Percentiles rank a stretch among this genome's conserved stretches.
These are phyloP conservation scores for Coelinius sp. DNA, from an alignment of 2,888 invertebrate genomes.

Conservation along the genomic window DNA sequence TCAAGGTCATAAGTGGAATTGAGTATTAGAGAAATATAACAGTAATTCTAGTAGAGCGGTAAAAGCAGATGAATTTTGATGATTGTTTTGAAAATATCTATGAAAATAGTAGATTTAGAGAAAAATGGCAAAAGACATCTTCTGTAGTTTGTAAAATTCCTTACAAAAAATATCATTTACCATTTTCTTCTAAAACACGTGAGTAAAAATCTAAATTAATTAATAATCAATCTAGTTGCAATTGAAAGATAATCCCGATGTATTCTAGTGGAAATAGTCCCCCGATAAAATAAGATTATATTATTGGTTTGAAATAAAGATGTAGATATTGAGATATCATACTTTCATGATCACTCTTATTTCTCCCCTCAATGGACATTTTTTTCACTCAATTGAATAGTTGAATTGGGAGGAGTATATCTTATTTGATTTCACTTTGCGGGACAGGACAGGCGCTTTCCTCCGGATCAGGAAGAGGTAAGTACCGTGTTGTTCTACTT, in stretches of 20 bases:
- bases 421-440: constrained; percentile 51
- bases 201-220: neutral
- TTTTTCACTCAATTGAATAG: constrained; percentile 10
- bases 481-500: constrained; percentile 52
- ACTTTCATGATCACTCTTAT: constrained; percentile 14
- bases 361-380: constrained; percentile 14
- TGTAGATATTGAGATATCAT: constrained; percentile 14
- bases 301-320: constrained; percentile 17
- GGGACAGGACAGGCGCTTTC: constrained; percentile 53
- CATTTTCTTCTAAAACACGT: too few species aligned
- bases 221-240: neutral
- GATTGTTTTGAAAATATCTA: too few species aligned
- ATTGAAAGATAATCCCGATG: neutral
- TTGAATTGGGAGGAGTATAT: constrained; percentile 14
- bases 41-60: constrained; percentile 20
- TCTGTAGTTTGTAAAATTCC: too few species aligned
- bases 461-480: constrained; percentile 63
- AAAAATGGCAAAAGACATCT: too few species aligned
- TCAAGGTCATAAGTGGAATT: constrained; percentile 33
- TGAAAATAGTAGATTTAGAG: too few species aligned
- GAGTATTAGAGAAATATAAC: constrained; percentile 26
- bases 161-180: too few species aligned
- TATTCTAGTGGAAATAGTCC: neutral
- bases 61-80: constrained; percentile 2
- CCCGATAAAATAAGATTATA: constrained; percentile 33